Percentiles rank a stretch among this genome's conserved stretches.
Conservation (phyloP, 1,140 invertebrate species). For the Stegodyphus dumicola region DNA sequence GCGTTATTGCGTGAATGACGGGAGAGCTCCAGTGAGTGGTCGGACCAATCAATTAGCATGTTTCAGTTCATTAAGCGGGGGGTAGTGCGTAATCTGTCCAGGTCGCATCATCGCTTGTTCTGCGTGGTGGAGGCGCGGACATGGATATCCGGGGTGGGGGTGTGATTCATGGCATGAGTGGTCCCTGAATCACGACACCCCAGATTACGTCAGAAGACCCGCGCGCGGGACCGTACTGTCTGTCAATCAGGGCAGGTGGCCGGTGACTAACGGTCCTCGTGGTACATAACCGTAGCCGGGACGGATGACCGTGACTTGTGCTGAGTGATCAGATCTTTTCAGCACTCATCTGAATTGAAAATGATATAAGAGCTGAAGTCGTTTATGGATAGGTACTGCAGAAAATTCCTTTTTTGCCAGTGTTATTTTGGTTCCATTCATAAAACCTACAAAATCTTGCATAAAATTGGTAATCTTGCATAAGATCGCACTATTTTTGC, state of each 20-base stretch:
- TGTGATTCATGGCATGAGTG: slow-evolving; percentile 60
- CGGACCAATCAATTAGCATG: not conserved
- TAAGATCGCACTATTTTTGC: no score
- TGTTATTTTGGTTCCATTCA: no score
- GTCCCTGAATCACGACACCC: slow-evolving; percentile 41
- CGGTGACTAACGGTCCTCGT: slow-evolving; percentile 13
- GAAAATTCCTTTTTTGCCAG: no score
- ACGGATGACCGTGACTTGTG: no score
- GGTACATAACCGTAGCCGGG: not conserved
- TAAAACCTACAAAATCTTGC: no score
- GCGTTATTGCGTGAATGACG: slow-evolving; percentile 9
- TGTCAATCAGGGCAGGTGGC: slow-evolving; percentile 44
- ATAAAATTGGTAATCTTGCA: no score
- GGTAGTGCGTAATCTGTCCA: not conserved
- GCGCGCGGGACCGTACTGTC: not conserved
- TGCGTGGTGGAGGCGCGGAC: slow-evolving; percentile 9
- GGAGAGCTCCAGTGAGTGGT: no score
- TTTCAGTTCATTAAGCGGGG: not conserved
- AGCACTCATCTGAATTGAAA: no score
- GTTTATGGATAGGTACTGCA: no score
- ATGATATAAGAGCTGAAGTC: no score
- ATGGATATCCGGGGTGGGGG: slow-evolving; percentile 29
- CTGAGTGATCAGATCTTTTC: no score
- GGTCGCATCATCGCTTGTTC: not conserved
- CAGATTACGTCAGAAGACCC: slow-evolving; percentile 42